Evolutionary conservation across 2,797 vertebrate genomes (phyloP), one percentile per base, ranked within the genome.

Genomic region (Pseudochromis fuscus): DNA sequence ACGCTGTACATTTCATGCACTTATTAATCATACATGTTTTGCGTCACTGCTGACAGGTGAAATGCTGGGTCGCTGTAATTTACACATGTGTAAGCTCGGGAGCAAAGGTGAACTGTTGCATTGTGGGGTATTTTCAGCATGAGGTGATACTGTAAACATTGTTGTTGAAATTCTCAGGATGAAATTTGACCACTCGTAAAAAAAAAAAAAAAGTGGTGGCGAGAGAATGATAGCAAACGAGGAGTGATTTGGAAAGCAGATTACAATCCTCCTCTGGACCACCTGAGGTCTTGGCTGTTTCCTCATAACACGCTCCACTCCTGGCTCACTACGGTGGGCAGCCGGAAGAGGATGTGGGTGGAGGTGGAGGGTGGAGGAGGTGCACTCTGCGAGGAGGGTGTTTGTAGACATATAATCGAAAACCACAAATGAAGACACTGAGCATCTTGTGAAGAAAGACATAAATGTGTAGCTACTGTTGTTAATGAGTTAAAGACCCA

Each of bases 361-460:
- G 78, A 79, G 79, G 74, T 81, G 79, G 70, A 86, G 81, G 64
- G 51, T 75, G 45, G 66, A 69, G 50, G 52, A 62, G 31, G 46
- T 66, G 19, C 44, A 27, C 30, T 67, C 76, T 66, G 76, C 63
- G 64, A 87, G 85, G 4, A 77, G 59, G n/a, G 18, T 57, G 67
- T 87, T 84, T 85, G 89, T 92, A 90, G 91, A 94, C 84, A 83
- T 53, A 52, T 84, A 87, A 90, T 91, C 73, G 35, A 85, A 76
- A 44, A 68, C 21, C 55, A 82, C 69, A 67, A 79, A 78, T 52
- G 53, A 83, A 71, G 65, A 77, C 67, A 60, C 69, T n/a, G n/a
- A n/a, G n/a, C n/a, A n/a, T n/a, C n/a, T n/a, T n/a, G n/a, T n/a
- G n/a, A n/a, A n/a, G n/a, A n/a, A 65, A 40, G 15, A 53, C 24